These are phyloP conservation scores for Notamacropus eugenii DNA, from an alignment of 2,797 vertebrate species.

Conservation along the genomic window DNA sequence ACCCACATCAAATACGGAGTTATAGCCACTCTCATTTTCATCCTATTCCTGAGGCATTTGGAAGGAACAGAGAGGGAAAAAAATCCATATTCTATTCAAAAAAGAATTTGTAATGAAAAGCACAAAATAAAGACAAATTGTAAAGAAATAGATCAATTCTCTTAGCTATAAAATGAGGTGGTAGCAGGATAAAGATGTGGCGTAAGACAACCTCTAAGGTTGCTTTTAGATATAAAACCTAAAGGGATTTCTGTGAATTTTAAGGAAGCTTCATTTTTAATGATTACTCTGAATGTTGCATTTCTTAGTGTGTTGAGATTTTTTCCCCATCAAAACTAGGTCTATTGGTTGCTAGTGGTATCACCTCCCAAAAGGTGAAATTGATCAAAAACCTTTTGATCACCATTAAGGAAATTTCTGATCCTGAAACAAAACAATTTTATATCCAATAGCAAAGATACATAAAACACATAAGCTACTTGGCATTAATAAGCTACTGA, in stretches of 20 bases:
- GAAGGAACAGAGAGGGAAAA: background rate
- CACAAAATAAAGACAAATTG: slow-evolving; percentile 16
- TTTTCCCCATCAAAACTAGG: background rate
- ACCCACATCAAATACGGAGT: background rate
- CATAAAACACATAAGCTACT: background rate
- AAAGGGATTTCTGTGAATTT: slow-evolving; percentile 31
- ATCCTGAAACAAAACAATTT: background rate
- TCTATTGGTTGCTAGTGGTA: background rate
- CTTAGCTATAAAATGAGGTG: background rate
- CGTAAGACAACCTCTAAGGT: slow-evolving; percentile 25
- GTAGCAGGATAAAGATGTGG: background rate
- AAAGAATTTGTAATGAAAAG: slow-evolving; percentile 27
- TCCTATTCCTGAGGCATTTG: slow-evolving; percentile 2
- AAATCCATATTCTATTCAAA: slow-evolving; percentile 51
- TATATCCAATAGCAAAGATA: slow-evolving; percentile 8
- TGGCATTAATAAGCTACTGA: background rate
- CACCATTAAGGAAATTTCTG: slow-evolving; percentile 42
- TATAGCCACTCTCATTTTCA: slow-evolving; percentile 14
- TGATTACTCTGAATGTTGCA: slow-evolving; percentile 17
- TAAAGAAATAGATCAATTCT: background rate
- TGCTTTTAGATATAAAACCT: slow-evolving; percentile 44
- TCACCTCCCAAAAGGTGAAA: background rate
- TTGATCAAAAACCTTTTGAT: background rate
- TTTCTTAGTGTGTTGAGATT: background rate
- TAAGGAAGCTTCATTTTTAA: background rate